Base-by-base conservation (phyloP, 1,140 invertebrate species). In the Gonatopus flavifemur region DNA sequence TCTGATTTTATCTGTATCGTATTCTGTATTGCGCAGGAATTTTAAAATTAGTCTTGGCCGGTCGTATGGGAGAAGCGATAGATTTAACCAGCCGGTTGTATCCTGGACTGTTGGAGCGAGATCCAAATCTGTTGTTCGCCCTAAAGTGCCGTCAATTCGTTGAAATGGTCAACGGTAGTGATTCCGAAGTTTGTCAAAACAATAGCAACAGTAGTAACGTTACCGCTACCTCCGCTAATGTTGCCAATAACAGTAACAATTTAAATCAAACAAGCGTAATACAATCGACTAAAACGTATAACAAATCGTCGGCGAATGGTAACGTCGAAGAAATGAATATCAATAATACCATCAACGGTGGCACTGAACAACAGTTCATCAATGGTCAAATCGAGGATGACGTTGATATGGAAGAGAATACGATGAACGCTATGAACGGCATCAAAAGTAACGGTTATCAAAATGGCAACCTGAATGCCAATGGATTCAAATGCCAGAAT, bases 71-170 rank as follows among this genome's bases (percentile, higher is more conserved):
- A 13, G 94, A 98, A 79, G 96, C 96, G 33, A 94, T 98, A 66
- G 91, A 95, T 66, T 81, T 86, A 49, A 95, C 95, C 37, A 86
- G 87, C 70, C 83, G 88, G 66, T 78, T 95, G 49, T 98, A 96
- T 81, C 95, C 96, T 6, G 90, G 88, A 10, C 81, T 98, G 30
- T 78, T 98, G 59, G 91, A 96, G 72, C 82, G 85, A 33, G 93
- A 97, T 79, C 86, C 86, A 59, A 93, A 96, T 72, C 81, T 98
- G 56, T 83, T 94, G 65, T 98, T 98, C 76, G 87, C 93, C 76
- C 82, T 99, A 44, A 96, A 97, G 76, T 96, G 94, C 78, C 86
- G 96, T 57, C 95, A 98, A 80, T 98, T 98, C 80, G 90, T 99
- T 19, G 96, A 99, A 80, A 91, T 91, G 90, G 88, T 91, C 41